These are phyloP conservation scores for Pteromalus puparum DNA, from an alignment of 1,140 invertebrate genomes.

Conservation along the genomic window DNA sequence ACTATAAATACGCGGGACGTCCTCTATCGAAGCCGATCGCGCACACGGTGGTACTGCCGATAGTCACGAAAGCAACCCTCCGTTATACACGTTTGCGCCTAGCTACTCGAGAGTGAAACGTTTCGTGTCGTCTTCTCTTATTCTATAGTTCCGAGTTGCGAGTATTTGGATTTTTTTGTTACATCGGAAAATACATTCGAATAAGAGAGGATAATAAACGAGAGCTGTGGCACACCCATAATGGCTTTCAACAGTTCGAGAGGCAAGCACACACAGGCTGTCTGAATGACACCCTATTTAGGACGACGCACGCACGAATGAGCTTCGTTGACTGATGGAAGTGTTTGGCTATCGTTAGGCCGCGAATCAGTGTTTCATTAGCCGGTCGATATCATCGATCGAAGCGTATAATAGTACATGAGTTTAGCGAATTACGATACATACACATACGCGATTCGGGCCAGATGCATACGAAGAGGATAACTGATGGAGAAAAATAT, in stretches of 20 bases:
- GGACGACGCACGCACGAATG: too few relatives aligned
- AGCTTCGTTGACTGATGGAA: too few relatives aligned
- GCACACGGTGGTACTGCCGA: background rate
- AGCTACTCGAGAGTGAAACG: too few relatives aligned
- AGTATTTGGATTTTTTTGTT: too few relatives aligned
- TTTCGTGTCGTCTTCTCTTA: background rate
- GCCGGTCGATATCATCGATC: background rate
- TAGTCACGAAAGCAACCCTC: background rate
- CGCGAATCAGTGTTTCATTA: background rate
- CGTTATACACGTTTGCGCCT: background rate
- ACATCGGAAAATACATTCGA: too few relatives aligned
- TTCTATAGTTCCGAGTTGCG: too few relatives aligned
- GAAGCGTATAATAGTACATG: background rate
- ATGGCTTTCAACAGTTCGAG: too few relatives aligned
- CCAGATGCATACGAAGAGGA: background rate
- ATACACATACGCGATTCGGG: background rate
- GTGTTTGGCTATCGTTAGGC: background rate
- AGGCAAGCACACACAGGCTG: too few relatives aligned
- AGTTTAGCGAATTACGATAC: background rate
- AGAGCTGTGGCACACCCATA: too few relatives aligned
- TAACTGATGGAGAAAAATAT: background rate
- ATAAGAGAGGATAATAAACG: too few relatives aligned
- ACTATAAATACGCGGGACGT: slow-evolving; percentile 51
- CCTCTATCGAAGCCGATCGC: slow-evolving; percentile 45
- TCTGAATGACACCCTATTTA: background rate